Evolutionary conservation across 2,113 vertebrate genomes (phyloP), one percentile per base, ranked within the genome.

Genomic region (Pelvicachromis taeniatus): DNA sequence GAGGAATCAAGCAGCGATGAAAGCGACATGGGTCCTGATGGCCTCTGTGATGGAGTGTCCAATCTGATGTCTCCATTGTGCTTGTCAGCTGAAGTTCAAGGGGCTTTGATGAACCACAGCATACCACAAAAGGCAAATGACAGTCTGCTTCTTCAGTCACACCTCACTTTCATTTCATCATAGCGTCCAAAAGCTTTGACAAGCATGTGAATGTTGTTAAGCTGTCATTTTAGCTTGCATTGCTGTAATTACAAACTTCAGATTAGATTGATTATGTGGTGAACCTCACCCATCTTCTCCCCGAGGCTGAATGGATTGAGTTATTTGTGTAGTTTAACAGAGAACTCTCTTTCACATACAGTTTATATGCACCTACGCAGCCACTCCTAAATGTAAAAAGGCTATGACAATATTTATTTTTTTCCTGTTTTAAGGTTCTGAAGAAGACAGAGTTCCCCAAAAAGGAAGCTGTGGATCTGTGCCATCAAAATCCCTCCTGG

Each of bases 1-100:
- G 98, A 98, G 26, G 94, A 97, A 19, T 99, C 98, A 5, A 99
- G 99, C 95, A 98, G 98, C 9, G 98, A 99, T 7, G 99, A 99
- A 86, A 98, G 98, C 0, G 98, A 99, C 59, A 56, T 95, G 7
- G 96, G 96, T 81, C 94, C 97, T 38, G 98, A 99, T 7, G 96
- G 90, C 26, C 94, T 96, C 52, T 92, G 85, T 2, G 98, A 98
- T 1, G 95, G 92, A 6, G 86, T 85, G 17, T 94, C 94, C 83
- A 89, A 83, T 55, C 95, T 98, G 3, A 95, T 98, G 89, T 97
- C 98, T 13, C 98, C 98, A 0, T 94, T 99, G n/a, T 99, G 98
- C 90, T 96, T 99, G 77, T 99, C 97, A 79, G 97, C 97, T 9
- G 99, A 99, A 86, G 93, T 98, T 80, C 97, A 97, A 58, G 93